A percentile compares a stretch with the other conserved stretches of the same genome.
phyloP scores from a whole-genome alignment of 2,113 vertebrate species.

The Burhinus oedicnemus region DNA sequence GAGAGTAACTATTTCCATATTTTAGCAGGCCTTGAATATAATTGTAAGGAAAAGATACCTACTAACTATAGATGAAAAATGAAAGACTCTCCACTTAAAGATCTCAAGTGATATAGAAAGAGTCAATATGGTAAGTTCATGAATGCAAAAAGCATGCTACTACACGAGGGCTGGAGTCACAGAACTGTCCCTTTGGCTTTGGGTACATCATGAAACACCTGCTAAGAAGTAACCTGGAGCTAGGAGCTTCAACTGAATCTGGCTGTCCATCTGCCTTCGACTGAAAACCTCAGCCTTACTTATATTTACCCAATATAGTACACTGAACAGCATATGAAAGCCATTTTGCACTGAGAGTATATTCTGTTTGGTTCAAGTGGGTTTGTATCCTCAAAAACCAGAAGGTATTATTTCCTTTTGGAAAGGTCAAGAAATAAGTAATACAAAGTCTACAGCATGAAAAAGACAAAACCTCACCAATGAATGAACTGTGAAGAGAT shows the following conservation, averaged over 20 bases:
- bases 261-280: background rate
- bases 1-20: background rate
- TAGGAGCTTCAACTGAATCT: background rate
- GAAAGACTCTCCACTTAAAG: background rate
- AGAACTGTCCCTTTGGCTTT: background rate
- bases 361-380: background rate
- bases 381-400: background rate
- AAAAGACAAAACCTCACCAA: background rate
- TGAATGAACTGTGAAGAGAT: rapidly evolving
- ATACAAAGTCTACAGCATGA: rapidly evolving
- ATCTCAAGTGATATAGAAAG: background rate
- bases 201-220: background rate
- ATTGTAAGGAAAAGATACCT: background rate
- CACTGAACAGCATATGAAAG: background rate
- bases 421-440: background rate
- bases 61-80: rapidly evolving
- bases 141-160: too few species aligned
- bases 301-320: background rate
- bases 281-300: background rate
- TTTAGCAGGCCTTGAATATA: background rate
- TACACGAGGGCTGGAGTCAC: background rate
- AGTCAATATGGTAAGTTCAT: rapidly evolving
- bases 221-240: background rate
- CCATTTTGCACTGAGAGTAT: background rate
- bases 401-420: background rate